Evolutionary conservation across 2,888 invertebrate species (phyloP).

Genomic region (Cosmia pyralina): DNA sequence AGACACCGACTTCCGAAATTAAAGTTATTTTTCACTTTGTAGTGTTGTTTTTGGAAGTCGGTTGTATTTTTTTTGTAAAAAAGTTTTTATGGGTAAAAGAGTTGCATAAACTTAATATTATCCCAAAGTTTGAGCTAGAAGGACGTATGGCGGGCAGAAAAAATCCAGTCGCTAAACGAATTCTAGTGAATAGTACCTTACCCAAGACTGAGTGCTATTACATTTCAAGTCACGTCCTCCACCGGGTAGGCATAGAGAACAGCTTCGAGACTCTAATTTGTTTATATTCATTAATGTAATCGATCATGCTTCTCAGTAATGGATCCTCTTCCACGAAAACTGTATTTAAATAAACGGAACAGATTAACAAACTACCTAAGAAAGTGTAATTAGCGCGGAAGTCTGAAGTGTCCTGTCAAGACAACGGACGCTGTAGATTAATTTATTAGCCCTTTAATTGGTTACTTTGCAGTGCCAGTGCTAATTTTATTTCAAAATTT

Average conservation of each 20-base stretch:
- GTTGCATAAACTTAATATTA: constrained; percentile 15
- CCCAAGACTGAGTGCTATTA: constrained; percentile 22
- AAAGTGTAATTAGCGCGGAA: constrained; percentile 71
- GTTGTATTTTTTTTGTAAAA: no score
- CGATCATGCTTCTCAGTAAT: constrained; percentile 55
- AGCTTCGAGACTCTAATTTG: constrained; percentile 47
- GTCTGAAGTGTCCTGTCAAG: constrained; percentile 68
- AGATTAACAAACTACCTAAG: constrained; percentile 69
- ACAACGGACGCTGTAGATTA: constrained; percentile 70
- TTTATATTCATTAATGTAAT: constrained; percentile 60
- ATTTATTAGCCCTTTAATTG: constrained; percentile 75
- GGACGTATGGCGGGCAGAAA: constrained; percentile 18
- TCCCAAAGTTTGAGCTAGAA: constrained; percentile 6
- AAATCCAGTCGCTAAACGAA: constrained; percentile 49
- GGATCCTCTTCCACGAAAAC: constrained; percentile 45
- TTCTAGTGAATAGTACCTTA: constrained; percentile 34
- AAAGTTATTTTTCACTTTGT: no score
- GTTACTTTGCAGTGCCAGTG: constrained; percentile 61
- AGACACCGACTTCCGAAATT: no score
- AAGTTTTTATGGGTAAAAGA: not conserved
- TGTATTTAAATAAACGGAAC: constrained; percentile 68
- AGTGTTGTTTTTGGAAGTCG: no score
- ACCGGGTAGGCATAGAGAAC: constrained; percentile 41
- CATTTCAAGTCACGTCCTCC: constrained; percentile 55
- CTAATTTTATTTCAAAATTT: constrained; percentile 61